Evolutionary conservation across 2,888 invertebrate species (phyloP), one percentile per base, ranked within the genome.

Genomic region (Xanthia togata): DNA sequence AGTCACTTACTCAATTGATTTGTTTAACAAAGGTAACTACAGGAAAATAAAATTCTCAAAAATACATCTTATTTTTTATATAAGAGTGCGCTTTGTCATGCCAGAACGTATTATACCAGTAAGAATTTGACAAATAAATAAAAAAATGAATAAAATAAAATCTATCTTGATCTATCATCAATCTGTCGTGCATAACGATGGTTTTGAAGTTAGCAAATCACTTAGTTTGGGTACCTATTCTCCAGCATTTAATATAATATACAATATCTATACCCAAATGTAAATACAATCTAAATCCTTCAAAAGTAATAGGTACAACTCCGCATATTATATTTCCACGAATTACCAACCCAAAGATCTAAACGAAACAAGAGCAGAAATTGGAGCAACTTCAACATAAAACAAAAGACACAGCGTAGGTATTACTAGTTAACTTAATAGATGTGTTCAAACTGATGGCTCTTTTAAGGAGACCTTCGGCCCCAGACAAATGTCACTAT

Each of bases 361-460:
- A 59, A 70, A 41, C 23, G 60, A 14, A 65, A n/a, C 26, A 35
- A 50, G 8, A 68, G 11, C 53, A 53, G n/a, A 53, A 82, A 82
- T 76, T 76, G 76, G 76, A 76, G 60, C 81, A 67, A 26, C 26
- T 60, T 44, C 41, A 55, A 74, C 73, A 71, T 82, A 70, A 79
- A 73, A 84, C 63, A 72, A 74, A 74, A 68, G 63, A 67, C 50
- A 38, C 12, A 81, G 70, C 47, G 71, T 6, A 77, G 50, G 63
- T 71, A 82, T 78, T 83, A 76, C n/a, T n/a, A n/a, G n/a, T n/a
- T n/a, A 81, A 84, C 71, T 77, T 77, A 78, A 87, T 68, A 79
- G 73, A 53, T 60, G 38, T 59, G 79, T 81, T 87, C 69, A 70
- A 79, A 74, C 70, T 78, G 74, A 79, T 81, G 76, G 57, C 35